A percentile compares a stretch with the other conserved stretches of the same genome.
These are phyloP conservation scores for Motacilla alba DNA, from an alignment of 2,113 vertebrate species.

Conservation along the genomic window DNA sequence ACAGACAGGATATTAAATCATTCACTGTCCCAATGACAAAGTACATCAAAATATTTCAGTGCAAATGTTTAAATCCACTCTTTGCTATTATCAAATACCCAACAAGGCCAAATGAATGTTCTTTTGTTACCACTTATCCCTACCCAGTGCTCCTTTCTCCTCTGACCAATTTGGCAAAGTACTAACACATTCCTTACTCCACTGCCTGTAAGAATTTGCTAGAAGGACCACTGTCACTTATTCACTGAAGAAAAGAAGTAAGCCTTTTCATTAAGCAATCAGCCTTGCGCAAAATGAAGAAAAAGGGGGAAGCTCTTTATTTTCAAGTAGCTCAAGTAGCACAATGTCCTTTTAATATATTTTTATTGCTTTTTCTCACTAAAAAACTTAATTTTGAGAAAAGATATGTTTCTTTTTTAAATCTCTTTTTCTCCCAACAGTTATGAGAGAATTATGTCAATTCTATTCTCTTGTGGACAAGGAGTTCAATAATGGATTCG, in stretches of 20 bases:
- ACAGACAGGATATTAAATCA: not conserved
- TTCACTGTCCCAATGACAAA: not conserved
- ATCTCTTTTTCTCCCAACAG: not conserved
- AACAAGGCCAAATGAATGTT: not conserved
- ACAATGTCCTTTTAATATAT: not conserved
- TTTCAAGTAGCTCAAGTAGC: not conserved
- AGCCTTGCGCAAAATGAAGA: not conserved
- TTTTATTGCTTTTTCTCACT: not conserved
- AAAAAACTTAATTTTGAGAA: not conserved
- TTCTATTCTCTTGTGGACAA: not conserved
- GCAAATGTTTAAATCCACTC: not conserved
- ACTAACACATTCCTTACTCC: not conserved
- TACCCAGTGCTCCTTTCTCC: not conserved
- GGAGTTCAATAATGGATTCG: not conserved
- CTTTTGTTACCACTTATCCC: not conserved
- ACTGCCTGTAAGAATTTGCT: not conserved
- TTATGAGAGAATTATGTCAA: not conserved
- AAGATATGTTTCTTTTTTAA: not conserved
- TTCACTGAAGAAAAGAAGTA: not conserved
- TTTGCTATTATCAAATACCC: not conserved
- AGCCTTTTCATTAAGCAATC: not conserved
- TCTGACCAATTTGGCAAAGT: not conserved
- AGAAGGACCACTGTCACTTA: not conserved
- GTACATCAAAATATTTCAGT: not conserved
- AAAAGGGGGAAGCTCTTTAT: not conserved